Evolutionary conservation across 2,113 vertebrate species (phyloP), one percentile per base, ranked within the genome.

Genomic region (Varanus salvator): DNA sequence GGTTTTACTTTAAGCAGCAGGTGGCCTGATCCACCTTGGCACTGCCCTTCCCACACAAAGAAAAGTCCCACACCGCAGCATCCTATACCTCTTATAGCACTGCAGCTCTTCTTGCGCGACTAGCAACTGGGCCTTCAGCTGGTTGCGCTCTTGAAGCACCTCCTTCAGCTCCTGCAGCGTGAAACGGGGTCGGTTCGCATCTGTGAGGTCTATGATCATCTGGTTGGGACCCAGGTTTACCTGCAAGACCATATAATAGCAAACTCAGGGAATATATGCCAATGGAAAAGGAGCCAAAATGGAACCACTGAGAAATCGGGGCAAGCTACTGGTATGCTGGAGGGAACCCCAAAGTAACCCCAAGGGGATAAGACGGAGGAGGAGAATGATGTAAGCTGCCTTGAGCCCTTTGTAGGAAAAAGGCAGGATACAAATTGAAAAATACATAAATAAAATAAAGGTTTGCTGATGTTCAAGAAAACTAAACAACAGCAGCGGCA

Each of bases 151-250:
- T 90, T 99, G 99, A 31, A 99, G 75, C 1, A 99, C 99, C 3
- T 99, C 99, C 92, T 97, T 97, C 92, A 99, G 97, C 96, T 99
- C 99, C 94, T 99, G 98, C 89, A 99, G 97, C 0, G 99, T 99
- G 96, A 99, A 99, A 23, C 98, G 98, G 0, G 99, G 99, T 15
- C 99, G 97, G 92, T 99, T 97, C 48, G 98, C 98, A 66, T 99
- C 99, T 0, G 97, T 97, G 90, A 99, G 96, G 95, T 99, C 99
- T 8, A 99, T 97, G 52, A 99, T 92, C 95, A 98, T 95, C 90
- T 99, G 98, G 95, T 99, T 97, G 0, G 98, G 97, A 4, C 98
- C 98, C 14, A 94, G 94, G 78, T 90, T 95, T 90, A 97, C 96
- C 98, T 98, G 94, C 3, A 94, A 95, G 93, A 88, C 1, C 94